These are phyloP conservation scores for Acestrorhynchus altus DNA, from an alignment of 2,797 vertebrate species.

Conservation along the genomic window DNA sequence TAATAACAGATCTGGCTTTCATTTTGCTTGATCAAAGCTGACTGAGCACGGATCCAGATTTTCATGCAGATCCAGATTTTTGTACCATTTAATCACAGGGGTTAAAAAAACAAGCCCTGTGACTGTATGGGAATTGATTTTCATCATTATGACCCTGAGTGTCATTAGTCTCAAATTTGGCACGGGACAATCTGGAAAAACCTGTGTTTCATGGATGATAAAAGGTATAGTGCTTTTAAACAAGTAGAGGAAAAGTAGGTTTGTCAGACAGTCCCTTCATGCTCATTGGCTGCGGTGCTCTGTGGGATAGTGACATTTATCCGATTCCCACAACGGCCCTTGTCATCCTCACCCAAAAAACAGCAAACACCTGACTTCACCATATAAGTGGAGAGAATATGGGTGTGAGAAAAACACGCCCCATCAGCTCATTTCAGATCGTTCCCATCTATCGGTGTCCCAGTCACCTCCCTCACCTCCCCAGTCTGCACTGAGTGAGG, in stretches of 20 bases:
- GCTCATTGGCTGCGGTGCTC: constrained; percentile 63
- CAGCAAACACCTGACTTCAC: constrained; percentile 67
- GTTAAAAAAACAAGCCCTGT: constrained; percentile 35
- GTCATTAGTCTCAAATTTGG: constrained; percentile 40
- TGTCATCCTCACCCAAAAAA: constrained; percentile 75
- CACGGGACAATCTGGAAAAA: constrained; percentile 60
- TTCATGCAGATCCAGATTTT: background rate
- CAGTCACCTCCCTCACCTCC: constrained; percentile 17
- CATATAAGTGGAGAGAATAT: constrained; percentile 56
- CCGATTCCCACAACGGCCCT: constrained; percentile 78
- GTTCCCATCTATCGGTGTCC: constrained; percentile 33
- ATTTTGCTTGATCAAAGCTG: constrained; percentile 11
- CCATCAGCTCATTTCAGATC: constrained; percentile 47
- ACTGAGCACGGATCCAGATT: background rate
- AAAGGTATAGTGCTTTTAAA: constrained; percentile 57
- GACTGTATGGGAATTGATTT: constrained; percentile 45
- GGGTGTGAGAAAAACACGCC: constrained; percentile 72
- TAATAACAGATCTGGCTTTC: too few relatives aligned
- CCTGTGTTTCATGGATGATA: constrained; percentile 53
- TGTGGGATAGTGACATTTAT: constrained; percentile 83
- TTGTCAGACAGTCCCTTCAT: constrained; percentile 53
- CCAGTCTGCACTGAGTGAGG: constrained; percentile 9
- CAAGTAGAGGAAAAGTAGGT: constrained; percentile 65
- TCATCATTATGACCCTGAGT: constrained; percentile 37
- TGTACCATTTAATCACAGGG: constrained; percentile 20